phyloP scores from a whole-genome alignment of 2,797 vertebrate genomes.

The Lithobates sylvaticus region DNA sequence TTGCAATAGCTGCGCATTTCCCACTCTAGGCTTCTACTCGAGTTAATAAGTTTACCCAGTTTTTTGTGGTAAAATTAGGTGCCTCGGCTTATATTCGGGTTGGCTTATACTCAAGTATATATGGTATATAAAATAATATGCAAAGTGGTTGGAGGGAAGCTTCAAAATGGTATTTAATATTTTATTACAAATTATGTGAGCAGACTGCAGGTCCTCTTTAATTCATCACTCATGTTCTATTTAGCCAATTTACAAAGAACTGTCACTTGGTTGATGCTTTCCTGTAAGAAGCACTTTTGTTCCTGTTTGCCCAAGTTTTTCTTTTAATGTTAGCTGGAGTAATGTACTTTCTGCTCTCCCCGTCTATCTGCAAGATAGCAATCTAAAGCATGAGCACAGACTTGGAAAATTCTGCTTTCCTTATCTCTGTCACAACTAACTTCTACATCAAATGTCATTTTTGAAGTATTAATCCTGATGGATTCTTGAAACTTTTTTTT shows the following conservation, averaged over 20 bases:
- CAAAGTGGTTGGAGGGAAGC: too few relatives aligned
- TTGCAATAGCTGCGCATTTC: too few relatives aligned
- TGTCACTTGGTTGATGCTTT: background rate
- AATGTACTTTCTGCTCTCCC: slow-evolving; percentile 41
- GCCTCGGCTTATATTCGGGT: too few relatives aligned
- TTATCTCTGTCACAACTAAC: slow-evolving; percentile 52
- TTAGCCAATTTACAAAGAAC: background rate
- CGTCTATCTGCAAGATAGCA: slow-evolving; percentile 44
- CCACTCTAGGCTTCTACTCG: too few relatives aligned
- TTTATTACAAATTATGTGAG: too few relatives aligned
- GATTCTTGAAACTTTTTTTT: slow-evolving; percentile 18
- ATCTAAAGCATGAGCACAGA: slow-evolving; percentile 31
- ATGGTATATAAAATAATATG: too few relatives aligned
- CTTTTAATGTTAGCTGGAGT: slow-evolving; percentile 34
- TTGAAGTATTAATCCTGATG: slow-evolving; percentile 60
- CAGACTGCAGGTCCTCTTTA: too few relatives aligned
- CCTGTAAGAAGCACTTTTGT: slow-evolving; percentile 29
- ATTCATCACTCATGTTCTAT: background rate
- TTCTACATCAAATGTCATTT: slow-evolving; percentile 58
- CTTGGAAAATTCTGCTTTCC: slow-evolving; percentile 50
- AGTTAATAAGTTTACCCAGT: too few relatives aligned
- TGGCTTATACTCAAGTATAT: too few relatives aligned
- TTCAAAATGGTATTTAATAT: too few relatives aligned
- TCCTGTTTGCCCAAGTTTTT: slow-evolving; percentile 31
- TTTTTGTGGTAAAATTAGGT: too few relatives aligned